These are phyloP conservation scores for Laticauda colubrina DNA, from an alignment of 2,113 vertebrate genomes.

Conservation along the genomic window DNA sequence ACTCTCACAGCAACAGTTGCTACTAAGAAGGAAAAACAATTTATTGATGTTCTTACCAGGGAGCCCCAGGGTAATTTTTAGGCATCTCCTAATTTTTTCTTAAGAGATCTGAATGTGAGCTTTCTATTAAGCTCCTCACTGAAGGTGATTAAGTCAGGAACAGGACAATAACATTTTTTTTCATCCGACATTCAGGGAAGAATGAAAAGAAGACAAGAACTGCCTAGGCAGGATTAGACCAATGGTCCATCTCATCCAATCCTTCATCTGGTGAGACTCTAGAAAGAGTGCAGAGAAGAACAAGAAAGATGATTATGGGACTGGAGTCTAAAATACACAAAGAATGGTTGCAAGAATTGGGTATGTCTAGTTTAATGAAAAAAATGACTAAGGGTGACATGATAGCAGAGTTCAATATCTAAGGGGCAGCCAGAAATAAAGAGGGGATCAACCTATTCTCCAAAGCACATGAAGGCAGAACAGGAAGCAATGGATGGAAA, in stretches of 20 bases:
- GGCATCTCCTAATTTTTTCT: not conserved
- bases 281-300: no score
- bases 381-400: no score
- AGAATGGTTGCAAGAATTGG: no score
- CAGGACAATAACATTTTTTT: not conserved
- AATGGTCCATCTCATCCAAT: not conserved
- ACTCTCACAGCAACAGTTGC: not conserved
- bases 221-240: not conserved
- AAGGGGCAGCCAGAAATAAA: no score
- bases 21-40: not conserved
- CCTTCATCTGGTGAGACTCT: not conserved
- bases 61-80: not conserved
- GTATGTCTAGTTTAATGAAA: no score
- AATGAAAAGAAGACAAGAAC: not conserved
- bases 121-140: not conserved
- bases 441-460: no score
- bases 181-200: not conserved
- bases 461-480: no score
- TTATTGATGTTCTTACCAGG: not conserved
- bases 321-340: no score
- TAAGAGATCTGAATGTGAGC: not conserved
- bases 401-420: no score
- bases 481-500: no score
- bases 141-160: not conserved
- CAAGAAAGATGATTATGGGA: no score